These are phyloP conservation scores for Periophthalmodon schlosseri DNA, from an alignment of 2,113 vertebrate species.

Conservation along the genomic window DNA sequence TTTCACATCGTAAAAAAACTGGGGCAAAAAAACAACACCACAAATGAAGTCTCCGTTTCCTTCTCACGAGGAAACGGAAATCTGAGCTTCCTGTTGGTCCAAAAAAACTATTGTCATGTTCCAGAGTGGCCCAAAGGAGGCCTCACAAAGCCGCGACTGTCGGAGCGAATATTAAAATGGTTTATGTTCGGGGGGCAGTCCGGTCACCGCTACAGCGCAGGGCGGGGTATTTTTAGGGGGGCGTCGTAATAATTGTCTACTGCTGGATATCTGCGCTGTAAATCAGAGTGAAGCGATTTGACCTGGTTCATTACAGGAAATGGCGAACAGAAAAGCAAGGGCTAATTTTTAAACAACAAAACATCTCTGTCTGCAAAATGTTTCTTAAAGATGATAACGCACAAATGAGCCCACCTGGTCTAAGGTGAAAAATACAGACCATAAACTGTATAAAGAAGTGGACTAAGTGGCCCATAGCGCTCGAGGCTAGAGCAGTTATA, in stretches of 20 bases:
- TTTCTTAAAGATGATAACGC: no score
- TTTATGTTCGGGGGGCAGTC: neutral
- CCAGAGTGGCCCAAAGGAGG: neutral
- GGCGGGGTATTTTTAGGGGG: neutral
- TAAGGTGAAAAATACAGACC: no score
- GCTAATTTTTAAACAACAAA: no score
- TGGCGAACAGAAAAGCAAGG: no score
- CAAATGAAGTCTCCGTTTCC: conserved; percentile 8
- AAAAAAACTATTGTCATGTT: conserved; percentile 16
- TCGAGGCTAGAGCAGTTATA: no score
- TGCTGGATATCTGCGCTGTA: no score
- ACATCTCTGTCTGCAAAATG: no score
- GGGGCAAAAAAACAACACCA: neutral
- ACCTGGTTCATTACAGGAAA: neutral
- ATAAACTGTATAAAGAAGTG: no score
- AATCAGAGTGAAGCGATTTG: neutral
- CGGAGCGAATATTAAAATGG: neutral
- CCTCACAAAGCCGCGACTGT: neutral
- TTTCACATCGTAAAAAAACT: neutral
- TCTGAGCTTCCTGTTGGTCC: neutral
- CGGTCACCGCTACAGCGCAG: neutral
- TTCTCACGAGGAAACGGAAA: neutral
- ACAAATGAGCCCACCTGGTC: no score
- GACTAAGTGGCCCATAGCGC: no score
- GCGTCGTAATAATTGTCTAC: neutral